Evolutionary conservation across 2,888 invertebrate genomes (phyloP).

Genomic region (Diarsia brunnea): DNA sequence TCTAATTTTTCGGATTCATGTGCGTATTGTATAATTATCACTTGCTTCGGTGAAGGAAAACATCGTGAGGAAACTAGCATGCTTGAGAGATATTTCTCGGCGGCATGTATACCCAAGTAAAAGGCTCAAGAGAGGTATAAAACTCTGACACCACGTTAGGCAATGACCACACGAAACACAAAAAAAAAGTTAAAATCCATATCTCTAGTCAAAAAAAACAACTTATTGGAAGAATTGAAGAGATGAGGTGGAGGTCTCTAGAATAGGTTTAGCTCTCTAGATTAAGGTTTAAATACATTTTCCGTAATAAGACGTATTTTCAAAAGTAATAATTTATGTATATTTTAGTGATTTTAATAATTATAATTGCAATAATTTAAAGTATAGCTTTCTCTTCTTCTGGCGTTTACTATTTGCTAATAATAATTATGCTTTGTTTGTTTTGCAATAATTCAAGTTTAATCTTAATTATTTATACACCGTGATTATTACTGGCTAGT

Average conservation of each 20-base stretch:
- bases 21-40: no score
- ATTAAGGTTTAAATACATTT: slow-evolving; percentile 5
- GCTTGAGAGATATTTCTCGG: no score
- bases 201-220: slow-evolving; percentile 10
- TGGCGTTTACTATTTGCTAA: slow-evolving; percentile 14
- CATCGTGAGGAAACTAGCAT: no score
- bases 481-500: slow-evolving; percentile 8
- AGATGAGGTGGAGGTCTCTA: slow-evolving; percentile 34
- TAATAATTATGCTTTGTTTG: slow-evolving; percentile 25
- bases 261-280: slow-evolving; percentile 24
- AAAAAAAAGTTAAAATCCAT: slow-evolving; percentile 4
- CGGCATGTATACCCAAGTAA: no score
- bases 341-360: slow-evolving; percentile 23
- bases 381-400: slow-evolving; percentile 18
- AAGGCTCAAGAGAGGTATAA: no score
- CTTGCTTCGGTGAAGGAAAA: no score
- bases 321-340: slow-evolving; percentile 43
- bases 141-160: no score
- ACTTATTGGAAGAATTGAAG: neutral
- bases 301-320: slow-evolving; percentile 27
- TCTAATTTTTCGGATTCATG: no score
- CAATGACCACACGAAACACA: no score
- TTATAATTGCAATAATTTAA: slow-evolving; percentile 42
- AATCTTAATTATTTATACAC: slow-evolving; percentile 34
- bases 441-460: slow-evolving; percentile 38